Evolutionary conservation across 2,888 invertebrate genomes (phyloP), one percentile per base, ranked within the genome.

Genomic region (Lottia scabra): DNA sequence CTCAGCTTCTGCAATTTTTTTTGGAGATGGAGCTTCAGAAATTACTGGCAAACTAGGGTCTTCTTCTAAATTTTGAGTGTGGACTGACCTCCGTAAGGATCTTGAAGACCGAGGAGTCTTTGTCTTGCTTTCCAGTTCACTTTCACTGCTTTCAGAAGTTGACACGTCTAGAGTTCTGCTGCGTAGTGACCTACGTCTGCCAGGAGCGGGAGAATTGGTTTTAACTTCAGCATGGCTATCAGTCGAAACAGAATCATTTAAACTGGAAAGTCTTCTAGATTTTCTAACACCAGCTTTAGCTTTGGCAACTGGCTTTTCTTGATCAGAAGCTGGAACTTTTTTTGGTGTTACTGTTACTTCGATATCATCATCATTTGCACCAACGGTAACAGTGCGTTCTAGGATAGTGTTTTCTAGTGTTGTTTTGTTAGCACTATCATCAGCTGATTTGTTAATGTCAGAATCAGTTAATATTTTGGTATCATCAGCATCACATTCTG

Each of bases 91-190:
- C 5, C 38, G 30, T 44, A 26, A 15, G 30, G 69, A 64, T 27
- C 46, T 63, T 30, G 64, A 26, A 69, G 46, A 45, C 45, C 56
- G 56, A n/a, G 23, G 67, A 2, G 64, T 44, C n/a, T n/a, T 43
- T 0, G 23, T 26, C 10, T 63, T 27, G 0, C 63, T 63, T 13
- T 15, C 44, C 26, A 23, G 2, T 27, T 46, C 69, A n/a, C 16
- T 56, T 44, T n/a, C 48, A 30, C 43, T 56, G n/a, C 56, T n/a
- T 46, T 15, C 71, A 26, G 67, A 26, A n/a, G 23, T 15, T 56
- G 30, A 13, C 19, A 26, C n/a, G 46, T 44, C 38, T 62, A 19
- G 6, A 38, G 13, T 5, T 62, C 71, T 70, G 45, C 19, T 1
- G 15, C n/a, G n/a, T 12, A 45, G 6, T 71, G 38, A 16, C 43